Conservation (phyloP, 1,140 invertebrate species). For the Zophobas atratus region DNA sequence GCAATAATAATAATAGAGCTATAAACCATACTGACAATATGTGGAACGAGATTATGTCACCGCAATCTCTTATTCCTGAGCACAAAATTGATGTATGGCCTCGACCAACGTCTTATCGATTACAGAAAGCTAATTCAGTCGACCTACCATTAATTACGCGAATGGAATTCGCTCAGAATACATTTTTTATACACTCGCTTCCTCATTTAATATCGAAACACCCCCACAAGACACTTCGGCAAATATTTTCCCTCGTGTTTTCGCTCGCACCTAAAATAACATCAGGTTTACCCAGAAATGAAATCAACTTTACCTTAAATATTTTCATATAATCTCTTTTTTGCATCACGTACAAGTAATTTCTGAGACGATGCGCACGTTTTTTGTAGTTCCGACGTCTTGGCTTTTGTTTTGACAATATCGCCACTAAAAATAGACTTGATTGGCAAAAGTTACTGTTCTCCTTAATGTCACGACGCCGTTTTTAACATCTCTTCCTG, state of each 20-base stretch:
- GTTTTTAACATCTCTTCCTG: neutral
- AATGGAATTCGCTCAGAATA: neutral
- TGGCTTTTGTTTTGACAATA: no score
- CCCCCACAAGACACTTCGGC: neutral
- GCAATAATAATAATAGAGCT: slow-evolving; percentile 32
- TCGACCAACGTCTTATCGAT: slow-evolving; percentile 25
- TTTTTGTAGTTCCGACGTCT: no score
- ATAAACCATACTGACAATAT: slow-evolving; percentile 28
- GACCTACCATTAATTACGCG: slow-evolving; percentile 22
- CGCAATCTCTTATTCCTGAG: slow-evolving; percentile 24
- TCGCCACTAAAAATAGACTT: neutral
- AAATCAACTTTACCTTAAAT: neutral
- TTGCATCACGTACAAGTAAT: no score
- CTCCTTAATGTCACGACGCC: neutral
- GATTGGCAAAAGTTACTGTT: neutral
- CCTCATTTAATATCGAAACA: neutral
- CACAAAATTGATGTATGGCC: slow-evolving; percentile 20
- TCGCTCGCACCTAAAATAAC: neutral
- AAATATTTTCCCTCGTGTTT: neutral
- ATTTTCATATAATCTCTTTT: neutral
- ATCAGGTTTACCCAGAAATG: neutral
- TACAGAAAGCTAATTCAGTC: neutral
- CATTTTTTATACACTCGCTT: neutral
- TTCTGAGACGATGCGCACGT: no score
- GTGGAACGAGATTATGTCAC: slow-evolving; percentile 24